Evolutionary conservation across 2,113 vertebrate genomes (phyloP).

Genomic region (Crypturellus undulatus): DNA sequence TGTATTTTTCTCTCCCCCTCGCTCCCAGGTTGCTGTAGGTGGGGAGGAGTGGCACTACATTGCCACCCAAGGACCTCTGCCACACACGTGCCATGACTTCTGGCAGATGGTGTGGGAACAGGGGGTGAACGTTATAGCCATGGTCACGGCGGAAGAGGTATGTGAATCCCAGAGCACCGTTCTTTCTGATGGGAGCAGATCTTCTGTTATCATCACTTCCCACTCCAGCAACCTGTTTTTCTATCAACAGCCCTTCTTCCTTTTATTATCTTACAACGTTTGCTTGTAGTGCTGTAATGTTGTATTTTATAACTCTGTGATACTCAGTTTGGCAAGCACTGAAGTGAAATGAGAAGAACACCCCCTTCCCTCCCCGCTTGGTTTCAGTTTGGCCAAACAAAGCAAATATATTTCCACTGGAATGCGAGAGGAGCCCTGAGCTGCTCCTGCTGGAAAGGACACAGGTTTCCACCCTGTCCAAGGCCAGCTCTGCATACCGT

Average conservation of each 20-base stretch:
- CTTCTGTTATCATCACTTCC: not conserved
- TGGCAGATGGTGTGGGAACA: conserved; percentile 99
- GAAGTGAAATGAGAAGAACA: not conserved
- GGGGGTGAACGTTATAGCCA: conserved; percentile 94
- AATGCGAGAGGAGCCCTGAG: conserved; percentile 4
- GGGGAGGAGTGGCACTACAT: conserved; percentile 96
- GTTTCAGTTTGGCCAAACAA: conserved; percentile 40
- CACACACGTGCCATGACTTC: conserved; percentile 94
- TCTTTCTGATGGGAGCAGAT: not conserved
- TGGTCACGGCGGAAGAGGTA: conserved; percentile 97
- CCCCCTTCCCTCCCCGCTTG: not conserved
- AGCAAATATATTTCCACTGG: conserved; percentile 56
- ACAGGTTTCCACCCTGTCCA: not conserved
- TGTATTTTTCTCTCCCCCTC: not conserved
- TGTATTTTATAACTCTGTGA: not conserved
- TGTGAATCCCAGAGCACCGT: not conserved
- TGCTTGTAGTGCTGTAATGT: not conserved
- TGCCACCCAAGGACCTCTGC: conserved; percentile 92
- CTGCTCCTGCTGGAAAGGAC: conserved; percentile 19
- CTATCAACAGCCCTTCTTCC: not conserved
- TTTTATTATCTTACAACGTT: not conserved
- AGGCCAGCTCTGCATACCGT: not conserved
- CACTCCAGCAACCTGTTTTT: not conserved
- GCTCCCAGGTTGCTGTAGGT: conserved; percentile 86
- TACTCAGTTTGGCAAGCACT: not conserved